Evolutionary conservation across 2,888 invertebrate genomes (phyloP).

Genomic region (Netelia inedita): DNA sequence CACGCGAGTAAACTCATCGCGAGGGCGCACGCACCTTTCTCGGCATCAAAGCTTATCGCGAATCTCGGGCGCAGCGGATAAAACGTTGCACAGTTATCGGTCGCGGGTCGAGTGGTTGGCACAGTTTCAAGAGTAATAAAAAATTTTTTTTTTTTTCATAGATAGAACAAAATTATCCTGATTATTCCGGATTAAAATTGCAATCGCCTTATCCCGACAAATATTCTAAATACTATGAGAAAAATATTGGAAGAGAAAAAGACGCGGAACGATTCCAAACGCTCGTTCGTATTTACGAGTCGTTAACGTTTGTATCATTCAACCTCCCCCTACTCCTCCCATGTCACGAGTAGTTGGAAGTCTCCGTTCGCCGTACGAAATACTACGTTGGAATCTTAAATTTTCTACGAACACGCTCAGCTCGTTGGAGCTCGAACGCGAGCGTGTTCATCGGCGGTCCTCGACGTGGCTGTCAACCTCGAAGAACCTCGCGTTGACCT

Average conservation of each 20-base stretch:
- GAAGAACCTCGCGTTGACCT: constrained; percentile 46
- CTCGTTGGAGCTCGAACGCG: background rate
- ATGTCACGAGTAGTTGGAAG: no score
- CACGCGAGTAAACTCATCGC: constrained; percentile 54
- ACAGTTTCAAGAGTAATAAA: background rate
- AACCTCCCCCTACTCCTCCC: no score
- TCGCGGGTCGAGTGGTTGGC: constrained; percentile 22
- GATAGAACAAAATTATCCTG: no score
- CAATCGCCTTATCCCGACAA: no score
- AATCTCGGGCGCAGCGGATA: constrained; percentile 46
- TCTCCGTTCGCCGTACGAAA: background rate
- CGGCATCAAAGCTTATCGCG: constrained; percentile 53
- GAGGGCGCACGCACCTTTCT: constrained; percentile 58
- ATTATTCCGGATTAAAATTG: no score
- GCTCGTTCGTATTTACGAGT: no score
- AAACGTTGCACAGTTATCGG: constrained; percentile 29
- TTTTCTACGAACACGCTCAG: constrained; percentile 29
- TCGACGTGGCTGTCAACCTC: constrained; percentile 21
- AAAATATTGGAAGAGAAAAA: no score
- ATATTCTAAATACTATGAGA: no score
- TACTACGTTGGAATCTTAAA: constrained; percentile 33
- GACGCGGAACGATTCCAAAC: no score
- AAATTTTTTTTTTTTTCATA: no score
- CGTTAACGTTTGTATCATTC: no score
- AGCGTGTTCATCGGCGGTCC: background rate